These are phyloP conservation scores for Microcebus ravelobensis DNA, from an alignment of 2,113 vertebrate genomes.

Conservation along the genomic window DNA sequence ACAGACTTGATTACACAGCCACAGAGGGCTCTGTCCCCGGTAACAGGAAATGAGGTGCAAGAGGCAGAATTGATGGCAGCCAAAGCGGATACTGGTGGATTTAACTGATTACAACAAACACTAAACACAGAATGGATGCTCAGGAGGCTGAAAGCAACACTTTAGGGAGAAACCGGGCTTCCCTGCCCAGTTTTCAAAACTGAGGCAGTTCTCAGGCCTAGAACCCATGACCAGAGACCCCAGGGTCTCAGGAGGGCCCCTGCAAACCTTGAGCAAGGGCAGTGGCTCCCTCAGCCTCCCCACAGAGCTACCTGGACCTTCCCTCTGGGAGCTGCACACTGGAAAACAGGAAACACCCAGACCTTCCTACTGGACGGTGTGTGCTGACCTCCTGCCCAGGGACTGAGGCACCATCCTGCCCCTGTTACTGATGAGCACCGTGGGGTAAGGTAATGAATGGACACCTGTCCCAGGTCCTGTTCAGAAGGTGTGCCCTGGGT, in stretches of 20 bases:
- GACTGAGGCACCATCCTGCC: too few species aligned
- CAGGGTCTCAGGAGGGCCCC: not conserved
- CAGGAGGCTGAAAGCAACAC: not conserved
- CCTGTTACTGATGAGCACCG: not conserved
- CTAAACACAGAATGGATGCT: not conserved
- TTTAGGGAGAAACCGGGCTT: accelerated
- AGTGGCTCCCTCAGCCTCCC: not conserved
- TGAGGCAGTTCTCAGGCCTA: not conserved
- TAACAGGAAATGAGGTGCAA: not conserved
- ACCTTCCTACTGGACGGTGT: not conserved
- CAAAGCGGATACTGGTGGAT: not conserved
- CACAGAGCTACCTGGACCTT: not conserved
- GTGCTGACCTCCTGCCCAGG: accelerated
- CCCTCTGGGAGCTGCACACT: accelerated
- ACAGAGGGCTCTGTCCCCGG: not conserved
- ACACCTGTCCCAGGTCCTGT: not conserved
- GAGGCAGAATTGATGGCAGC: not conserved
- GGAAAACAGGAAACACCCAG: not conserved
- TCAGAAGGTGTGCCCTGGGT: too few species aligned
- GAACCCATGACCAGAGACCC: not conserved
- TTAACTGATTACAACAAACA: not conserved
- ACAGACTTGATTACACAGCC: not conserved
- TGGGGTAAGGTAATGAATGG: too few species aligned
- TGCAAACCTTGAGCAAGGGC: not conserved
- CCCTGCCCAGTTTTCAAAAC: not conserved